A percentile compares a stretch with the other conserved stretches of the same genome.
Evolutionary conservation across 2,113 vertebrate genomes (phyloP).

Genomic region (Amphiprion ocellaris): DNA sequence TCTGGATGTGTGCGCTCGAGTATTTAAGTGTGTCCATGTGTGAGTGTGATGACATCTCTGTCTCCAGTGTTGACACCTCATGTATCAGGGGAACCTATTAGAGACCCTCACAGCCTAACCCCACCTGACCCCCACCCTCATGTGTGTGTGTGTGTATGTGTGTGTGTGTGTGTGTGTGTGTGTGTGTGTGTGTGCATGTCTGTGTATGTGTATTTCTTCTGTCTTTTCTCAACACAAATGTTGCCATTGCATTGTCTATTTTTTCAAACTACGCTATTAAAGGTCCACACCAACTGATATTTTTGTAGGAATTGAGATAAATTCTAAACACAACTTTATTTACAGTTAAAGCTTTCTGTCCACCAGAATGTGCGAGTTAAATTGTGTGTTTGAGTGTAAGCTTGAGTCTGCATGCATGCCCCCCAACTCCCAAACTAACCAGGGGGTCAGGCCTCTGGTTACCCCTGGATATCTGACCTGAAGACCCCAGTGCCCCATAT

Average conservation of each 20-base stretch:
- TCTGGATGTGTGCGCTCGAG: slow-evolving; percentile 24
- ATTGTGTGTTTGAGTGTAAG: slow-evolving; percentile 27
- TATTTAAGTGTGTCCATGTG: slow-evolving; percentile 29
- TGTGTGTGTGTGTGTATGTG: slow-evolving; percentile 41
- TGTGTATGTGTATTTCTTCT: slow-evolving; percentile 9
- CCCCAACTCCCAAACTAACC: slow-evolving; percentile 63
- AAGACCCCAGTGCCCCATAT: slow-evolving; percentile 65
- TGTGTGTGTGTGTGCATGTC: slow-evolving; percentile 29
- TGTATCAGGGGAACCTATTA: slow-evolving; percentile 83
- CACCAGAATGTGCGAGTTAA: neutral
- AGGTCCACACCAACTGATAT: neutral
- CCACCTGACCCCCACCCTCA: slow-evolving; percentile 77
- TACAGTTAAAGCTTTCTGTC: neutral
- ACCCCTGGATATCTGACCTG: slow-evolving; percentile 70
- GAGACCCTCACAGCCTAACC: slow-evolving; percentile 77
- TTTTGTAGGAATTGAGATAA: neutral
- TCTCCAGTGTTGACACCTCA: slow-evolving; percentile 73
- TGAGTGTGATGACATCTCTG: slow-evolving; percentile 67
- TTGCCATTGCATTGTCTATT: slow-evolving; percentile 6
- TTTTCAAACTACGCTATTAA: neutral
- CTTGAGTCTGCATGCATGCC: slow-evolving; percentile 27
- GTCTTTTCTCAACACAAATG: slow-evolving; percentile 18
- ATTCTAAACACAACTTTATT: neutral
- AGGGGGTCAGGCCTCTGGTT: slow-evolving; percentile 71
- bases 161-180: slow-evolving; percentile 35